phyloP scores from a whole-genome alignment of 2,113 vertebrate species.

The Protobothrops mucrosquamatus region DNA sequence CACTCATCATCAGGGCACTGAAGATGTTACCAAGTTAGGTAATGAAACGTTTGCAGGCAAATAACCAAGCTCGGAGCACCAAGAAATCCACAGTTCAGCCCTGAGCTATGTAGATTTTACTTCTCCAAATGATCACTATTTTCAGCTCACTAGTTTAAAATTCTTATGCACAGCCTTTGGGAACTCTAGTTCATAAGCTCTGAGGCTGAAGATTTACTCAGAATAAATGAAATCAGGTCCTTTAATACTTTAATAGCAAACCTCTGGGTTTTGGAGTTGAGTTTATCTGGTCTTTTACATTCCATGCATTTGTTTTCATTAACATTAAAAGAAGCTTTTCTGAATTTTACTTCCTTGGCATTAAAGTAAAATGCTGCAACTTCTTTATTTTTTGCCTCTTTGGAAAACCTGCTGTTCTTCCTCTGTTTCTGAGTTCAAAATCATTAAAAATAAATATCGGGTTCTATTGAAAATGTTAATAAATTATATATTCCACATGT shows the following conservation, averaged over 20 bases:
- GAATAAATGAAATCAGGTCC: not conserved
- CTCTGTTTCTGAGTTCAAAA: not conserved
- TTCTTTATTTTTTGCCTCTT: not conserved
- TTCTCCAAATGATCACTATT: not conserved
- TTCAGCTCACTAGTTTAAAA: not conserved
- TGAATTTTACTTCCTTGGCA: not conserved
- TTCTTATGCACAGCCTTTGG: not conserved
- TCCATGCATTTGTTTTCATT: not conserved
- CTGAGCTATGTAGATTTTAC: not conserved
- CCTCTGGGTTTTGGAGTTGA: not conserved
- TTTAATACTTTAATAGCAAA: not conserved
- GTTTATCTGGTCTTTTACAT: not conserved
- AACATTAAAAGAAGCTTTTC: not conserved
- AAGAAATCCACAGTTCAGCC: not conserved
- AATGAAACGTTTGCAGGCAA: not conserved
- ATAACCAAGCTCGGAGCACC: not conserved
- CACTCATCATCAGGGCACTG: no score
- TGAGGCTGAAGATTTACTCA: not conserved
- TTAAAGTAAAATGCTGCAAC: not conserved
- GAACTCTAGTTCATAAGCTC: not conserved
- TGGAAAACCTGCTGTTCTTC: not conserved
- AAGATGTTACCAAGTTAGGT: not conserved
- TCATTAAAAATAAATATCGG: not conserved
- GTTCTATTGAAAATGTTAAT: not conserved
- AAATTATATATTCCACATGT: not conserved